Percentiles rank a stretch among this genome's conserved stretches.
phyloP scores from a whole-genome alignment of 2,797 vertebrate genomes.

The Myripristis jacobus region DNA sequence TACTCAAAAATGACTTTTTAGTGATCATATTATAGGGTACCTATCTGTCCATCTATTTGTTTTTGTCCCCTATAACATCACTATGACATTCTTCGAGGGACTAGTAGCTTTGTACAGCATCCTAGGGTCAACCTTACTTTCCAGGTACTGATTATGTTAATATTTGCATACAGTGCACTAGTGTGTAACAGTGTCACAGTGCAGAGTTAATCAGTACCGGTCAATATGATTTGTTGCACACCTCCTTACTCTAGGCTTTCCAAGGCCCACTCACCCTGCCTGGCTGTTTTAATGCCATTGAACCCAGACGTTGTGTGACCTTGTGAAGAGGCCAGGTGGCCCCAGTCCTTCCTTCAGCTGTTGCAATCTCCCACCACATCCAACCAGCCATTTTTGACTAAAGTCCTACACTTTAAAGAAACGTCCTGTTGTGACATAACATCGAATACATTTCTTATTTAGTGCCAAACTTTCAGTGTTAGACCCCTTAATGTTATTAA shows the following conservation, averaged over 20 bases:
- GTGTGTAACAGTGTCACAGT: neutral
- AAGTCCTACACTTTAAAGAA: neutral
- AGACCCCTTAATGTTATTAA: too few species aligned
- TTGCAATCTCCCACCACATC: slow-evolving; percentile 42
- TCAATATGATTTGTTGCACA: slow-evolving; percentile 14
- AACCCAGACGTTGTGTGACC: slow-evolving; percentile 63
- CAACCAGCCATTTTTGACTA: slow-evolving; percentile 18
- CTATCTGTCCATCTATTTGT: too few species aligned
- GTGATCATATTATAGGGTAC: too few species aligned
- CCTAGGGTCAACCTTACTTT: too few species aligned
- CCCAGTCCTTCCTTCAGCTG: slow-evolving; percentile 73
- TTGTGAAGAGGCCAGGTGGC: slow-evolving; percentile 68
- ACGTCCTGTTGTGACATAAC: neutral
- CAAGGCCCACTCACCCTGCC: neutral
- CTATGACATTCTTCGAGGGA: too few species aligned
- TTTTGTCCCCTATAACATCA: too few species aligned
- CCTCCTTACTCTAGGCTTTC: slow-evolving; percentile 7
- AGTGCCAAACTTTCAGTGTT: neutral
- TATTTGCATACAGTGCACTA: neutral
- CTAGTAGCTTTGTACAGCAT: too few species aligned
- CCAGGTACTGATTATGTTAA: too few species aligned
- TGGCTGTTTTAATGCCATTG: slow-evolving; percentile 41
- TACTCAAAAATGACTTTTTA: too few species aligned
- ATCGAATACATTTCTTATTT: too few species aligned
- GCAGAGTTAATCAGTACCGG: neutral